Evolutionary conservation across 2,113 vertebrate species (phyloP).

Genomic region (Perccottus glenii): DNA sequence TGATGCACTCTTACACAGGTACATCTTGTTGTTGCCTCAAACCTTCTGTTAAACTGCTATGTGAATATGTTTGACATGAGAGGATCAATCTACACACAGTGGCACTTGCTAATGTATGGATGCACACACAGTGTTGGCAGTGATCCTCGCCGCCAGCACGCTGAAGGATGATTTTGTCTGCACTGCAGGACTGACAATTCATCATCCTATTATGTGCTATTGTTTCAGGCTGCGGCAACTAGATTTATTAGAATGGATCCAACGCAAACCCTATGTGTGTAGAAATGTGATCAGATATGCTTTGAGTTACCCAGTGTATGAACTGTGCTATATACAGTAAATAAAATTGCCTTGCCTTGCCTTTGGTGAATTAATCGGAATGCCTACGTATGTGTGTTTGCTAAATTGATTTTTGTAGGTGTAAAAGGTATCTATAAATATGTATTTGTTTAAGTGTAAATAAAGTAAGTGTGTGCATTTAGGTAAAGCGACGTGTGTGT

Average conservation of each 20-base stretch:
- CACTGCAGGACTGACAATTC: slow-evolving; percentile 51
- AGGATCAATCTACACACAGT: slow-evolving; percentile 8
- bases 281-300: slow-evolving; percentile 3
- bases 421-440: too few relatives aligned
- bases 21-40: slow-evolving; percentile 4
- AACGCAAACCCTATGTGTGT: slow-evolving; percentile 30
- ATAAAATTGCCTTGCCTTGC: too few relatives aligned
- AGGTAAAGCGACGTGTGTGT: background rate
- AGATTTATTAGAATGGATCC: slow-evolving; percentile 48
- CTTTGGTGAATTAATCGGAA: background rate
- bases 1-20: background rate
- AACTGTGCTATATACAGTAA: too few relatives aligned
- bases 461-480: slow-evolving; percentile 6
- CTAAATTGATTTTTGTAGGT: background rate
- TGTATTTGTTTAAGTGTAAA: background rate
- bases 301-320: background rate
- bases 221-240: slow-evolving; percentile 55
- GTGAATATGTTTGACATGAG: slow-evolving; percentile 18
- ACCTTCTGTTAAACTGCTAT: slow-evolving; percentile 11
- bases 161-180: slow-evolving; percentile 63
- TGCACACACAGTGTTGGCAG: slow-evolving; percentile 20
- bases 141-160: slow-evolving; percentile 31
- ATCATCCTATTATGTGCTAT: slow-evolving; percentile 58
- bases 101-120: background rate
- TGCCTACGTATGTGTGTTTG: background rate